Percentiles rank a stretch among this genome's conserved stretches.
These are phyloP conservation scores for Myrmecophaga tridactyla DNA, from an alignment of 2,113 vertebrate genomes.

Conservation along the genomic window DNA sequence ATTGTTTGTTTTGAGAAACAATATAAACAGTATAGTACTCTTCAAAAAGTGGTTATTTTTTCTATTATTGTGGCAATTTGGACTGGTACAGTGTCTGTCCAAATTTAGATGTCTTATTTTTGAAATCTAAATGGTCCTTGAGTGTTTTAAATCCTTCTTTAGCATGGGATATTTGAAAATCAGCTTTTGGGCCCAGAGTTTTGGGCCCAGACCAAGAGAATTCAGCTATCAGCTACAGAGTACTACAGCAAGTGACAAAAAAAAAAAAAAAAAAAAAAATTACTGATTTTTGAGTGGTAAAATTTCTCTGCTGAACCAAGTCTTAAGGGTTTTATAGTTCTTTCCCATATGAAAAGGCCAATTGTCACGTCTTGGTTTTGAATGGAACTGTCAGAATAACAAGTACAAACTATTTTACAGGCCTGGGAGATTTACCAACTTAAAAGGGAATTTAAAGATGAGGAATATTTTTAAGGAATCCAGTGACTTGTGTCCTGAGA, in stretches of 20 bases:
- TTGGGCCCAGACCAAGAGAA: conserved; percentile 44
- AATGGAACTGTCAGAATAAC: conserved; percentile 87
- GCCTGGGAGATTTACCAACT: not conserved
- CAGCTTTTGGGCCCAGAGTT: conserved; percentile 34
- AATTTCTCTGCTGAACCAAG: conserved; percentile 42
- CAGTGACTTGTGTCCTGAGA: not conserved
- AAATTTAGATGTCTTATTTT: conserved; percentile 38
- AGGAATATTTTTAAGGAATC: not conserved
- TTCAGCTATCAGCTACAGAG: conserved; percentile 54
- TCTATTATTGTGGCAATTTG: not conserved
- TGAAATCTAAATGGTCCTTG: not conserved
- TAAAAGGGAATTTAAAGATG: conserved; percentile 7
- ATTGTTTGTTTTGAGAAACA: not conserved
- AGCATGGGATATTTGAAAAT: conserved; percentile 48
- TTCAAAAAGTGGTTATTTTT: not conserved
- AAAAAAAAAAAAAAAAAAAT: no score
- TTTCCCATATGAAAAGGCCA: conserved; percentile 44
- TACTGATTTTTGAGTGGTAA: conserved; percentile 48
- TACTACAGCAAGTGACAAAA: conserved; percentile 9
- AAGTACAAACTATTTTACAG: conserved; percentile 38
- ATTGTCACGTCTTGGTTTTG: conserved; percentile 88
- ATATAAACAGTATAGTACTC: not conserved
- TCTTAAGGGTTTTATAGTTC: conserved; percentile 41
- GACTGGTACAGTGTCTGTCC: not conserved
- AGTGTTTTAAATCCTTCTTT: conserved; percentile 37